Percentiles rank a stretch among this genome's conserved stretches.
phyloP scores from a whole-genome alignment of 2,797 vertebrate species.

The Hoplostethus atlanticus region DNA sequence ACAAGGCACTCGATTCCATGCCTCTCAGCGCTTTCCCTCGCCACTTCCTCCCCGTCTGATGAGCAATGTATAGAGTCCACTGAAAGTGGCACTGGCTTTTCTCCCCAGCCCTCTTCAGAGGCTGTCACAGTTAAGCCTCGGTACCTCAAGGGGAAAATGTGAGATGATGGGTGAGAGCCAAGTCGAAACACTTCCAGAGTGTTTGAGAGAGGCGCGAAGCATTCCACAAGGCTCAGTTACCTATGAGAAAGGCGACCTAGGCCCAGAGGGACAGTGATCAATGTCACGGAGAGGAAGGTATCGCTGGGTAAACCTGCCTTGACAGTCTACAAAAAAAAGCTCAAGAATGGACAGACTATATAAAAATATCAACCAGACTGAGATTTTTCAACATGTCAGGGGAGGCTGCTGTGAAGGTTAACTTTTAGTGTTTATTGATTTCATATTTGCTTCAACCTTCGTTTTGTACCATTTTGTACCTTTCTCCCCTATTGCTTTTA shows the following conservation, averaged over 20 bases:
- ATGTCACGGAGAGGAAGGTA: conserved; percentile 51
- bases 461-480: no score
- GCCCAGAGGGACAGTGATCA: conserved; percentile 66
- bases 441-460: neutral
- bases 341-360: conserved; percentile 24
- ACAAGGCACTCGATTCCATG: conserved; percentile 32
- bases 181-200: conserved; percentile 58
- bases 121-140: conserved; percentile 67
- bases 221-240: conserved; percentile 80
- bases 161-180: conserved; percentile 73
- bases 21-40: conserved; percentile 32
- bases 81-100: conserved; percentile 60
- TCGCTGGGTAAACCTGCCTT: conserved; percentile 51
- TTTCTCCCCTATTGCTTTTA: neutral
- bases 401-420: neutral
- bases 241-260: conserved; percentile 55
- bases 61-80: conserved; percentile 51
- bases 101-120: conserved; percentile 56
- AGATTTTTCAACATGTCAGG: neutral
- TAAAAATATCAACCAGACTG: conserved; percentile 14
- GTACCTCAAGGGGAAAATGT: conserved; percentile 73
- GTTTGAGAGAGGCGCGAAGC: conserved; percentile 53
- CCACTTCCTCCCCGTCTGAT: conserved; percentile 26
- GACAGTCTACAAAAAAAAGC: conserved; percentile 64
- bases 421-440: conserved; percentile 7